A percentile compares a stretch with the other conserved stretches of the same genome.
Evolutionary conservation across 1,140 invertebrate genomes (phyloP).

Genomic region (Calliphora vicina): DNA sequence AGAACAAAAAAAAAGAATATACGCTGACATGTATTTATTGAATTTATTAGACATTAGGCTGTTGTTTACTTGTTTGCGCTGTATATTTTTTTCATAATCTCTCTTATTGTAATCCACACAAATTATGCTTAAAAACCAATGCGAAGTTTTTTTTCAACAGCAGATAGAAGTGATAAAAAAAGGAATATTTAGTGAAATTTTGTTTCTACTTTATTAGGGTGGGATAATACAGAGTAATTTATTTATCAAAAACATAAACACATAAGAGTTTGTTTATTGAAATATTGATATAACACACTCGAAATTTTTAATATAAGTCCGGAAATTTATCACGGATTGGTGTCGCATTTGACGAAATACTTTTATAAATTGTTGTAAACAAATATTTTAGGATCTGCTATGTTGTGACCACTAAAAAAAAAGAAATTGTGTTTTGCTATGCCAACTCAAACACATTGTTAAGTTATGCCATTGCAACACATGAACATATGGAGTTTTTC

Average conservation of each 20-base stretch:
- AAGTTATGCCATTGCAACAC: no score
- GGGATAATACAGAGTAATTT: background rate
- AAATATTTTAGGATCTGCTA: no score
- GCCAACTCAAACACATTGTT: no score
- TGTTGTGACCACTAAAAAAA: no score
- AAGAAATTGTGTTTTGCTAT: no score
- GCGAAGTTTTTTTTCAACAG: background rate
- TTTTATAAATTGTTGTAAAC: no score
- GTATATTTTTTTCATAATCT: background rate
- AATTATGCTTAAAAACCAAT: background rate
- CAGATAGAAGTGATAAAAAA: background rate
- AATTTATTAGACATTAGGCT: background rate
- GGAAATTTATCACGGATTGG: no score
- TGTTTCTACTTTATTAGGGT: background rate
- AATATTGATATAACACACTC: no score
- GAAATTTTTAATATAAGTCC: no score
- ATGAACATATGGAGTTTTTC: no score
- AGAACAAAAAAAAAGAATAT: background rate
- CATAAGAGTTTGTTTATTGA: no score
- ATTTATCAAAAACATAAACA: background rate
- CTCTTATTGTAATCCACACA: background rate
- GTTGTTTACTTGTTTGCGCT: background rate
- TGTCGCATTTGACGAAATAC: no score
- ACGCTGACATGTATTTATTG: slow-evolving; percentile 1
- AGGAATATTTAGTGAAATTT: background rate